Base-by-base conservation (phyloP, 1,140 invertebrate species). In the Zaprionus camerounensis region DNA sequence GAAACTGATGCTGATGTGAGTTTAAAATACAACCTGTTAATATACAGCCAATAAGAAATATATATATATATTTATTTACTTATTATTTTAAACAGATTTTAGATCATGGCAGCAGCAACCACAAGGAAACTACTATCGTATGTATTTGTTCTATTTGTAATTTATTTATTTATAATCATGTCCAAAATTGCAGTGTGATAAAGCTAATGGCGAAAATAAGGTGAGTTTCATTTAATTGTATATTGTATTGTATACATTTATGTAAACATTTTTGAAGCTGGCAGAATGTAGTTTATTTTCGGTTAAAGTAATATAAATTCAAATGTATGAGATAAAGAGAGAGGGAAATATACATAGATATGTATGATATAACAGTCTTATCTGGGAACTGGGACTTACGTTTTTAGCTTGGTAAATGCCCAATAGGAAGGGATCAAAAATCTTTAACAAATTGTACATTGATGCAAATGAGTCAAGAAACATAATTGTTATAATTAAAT, bases 181-280 rank as follows among this genome's bases (percentile, higher is more conserved):
- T 17, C 41, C 67, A 80, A 38, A 34, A 20, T 61, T 96, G 77
- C 94, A 97, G 96, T 97, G 96, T 97, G 96, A 97, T 97, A 97
- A 96, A 95, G 96, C 96, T 95, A 96, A 96, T 94, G 96, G 96
- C 94, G 96, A 97, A 93, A 96, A 96, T 94, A 97, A 96, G 96
- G 96, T 96, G 94, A 94, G 95, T 53, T 57, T 24, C 9, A 31
- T 20, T 6, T 9, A 44, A 44, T 17, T n/a, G 2, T 44, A 9
- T 44, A 38, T 13, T 44, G 41, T 11, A 46, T 46, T 17, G 31
- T 34, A 11, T 11, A 34, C 9, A 11, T 28, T 34, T 34, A 34
- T 34, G 7, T 34, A 20, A 11, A 11, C n/a, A 51, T 51, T 51
- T 51, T 17, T 22, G 11, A 34, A 34, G 7, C 9, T 34, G 28